These are phyloP conservation scores for Periphyllus acericola DNA, from an alignment of 2,888 invertebrate genomes.

Conservation along the genomic window DNA sequence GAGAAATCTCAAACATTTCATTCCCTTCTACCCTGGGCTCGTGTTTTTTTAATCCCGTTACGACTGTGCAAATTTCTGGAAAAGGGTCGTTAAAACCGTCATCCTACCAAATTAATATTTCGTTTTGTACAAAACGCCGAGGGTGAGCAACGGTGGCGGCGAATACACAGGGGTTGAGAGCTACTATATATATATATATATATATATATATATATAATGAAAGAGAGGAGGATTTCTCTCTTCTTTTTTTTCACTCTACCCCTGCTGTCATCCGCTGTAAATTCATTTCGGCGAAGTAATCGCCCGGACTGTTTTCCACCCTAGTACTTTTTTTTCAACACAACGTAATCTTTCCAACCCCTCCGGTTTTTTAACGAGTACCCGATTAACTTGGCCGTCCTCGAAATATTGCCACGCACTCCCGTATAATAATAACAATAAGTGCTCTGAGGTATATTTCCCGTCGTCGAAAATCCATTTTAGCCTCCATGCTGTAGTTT, in stretches of 20 bases:
- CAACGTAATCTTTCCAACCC: constrained; percentile 57
- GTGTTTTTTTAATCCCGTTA: constrained; percentile 59
- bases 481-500: not conserved
- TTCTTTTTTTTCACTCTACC: constrained; percentile 47
- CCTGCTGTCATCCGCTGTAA: constrained; percentile 54
- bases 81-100: constrained; percentile 61
- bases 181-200: not conserved
- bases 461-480: constrained; percentile 43
- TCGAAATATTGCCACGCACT: constrained; percentile 33
- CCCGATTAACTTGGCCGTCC: constrained; percentile 52
- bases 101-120: constrained; percentile 60
- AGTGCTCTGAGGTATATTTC: constrained; percentile 50
- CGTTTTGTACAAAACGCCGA: constrained; percentile 56
- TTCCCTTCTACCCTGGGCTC: not conserved
- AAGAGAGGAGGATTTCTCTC: constrained; percentile 28
- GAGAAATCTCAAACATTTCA: constrained; percentile 46
- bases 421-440: constrained; percentile 55
- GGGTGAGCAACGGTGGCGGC: not conserved
- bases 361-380: constrained; percentile 60
- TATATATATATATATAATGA: not conserved
- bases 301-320: constrained; percentile 59
- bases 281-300: constrained; percentile 60
- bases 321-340: constrained; percentile 53
- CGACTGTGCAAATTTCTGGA: constrained; percentile 54
- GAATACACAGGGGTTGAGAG: constrained; percentile 6